Conservation (phyloP, 2,113 vertebrate species). For the Phainopepla nitens region DNA sequence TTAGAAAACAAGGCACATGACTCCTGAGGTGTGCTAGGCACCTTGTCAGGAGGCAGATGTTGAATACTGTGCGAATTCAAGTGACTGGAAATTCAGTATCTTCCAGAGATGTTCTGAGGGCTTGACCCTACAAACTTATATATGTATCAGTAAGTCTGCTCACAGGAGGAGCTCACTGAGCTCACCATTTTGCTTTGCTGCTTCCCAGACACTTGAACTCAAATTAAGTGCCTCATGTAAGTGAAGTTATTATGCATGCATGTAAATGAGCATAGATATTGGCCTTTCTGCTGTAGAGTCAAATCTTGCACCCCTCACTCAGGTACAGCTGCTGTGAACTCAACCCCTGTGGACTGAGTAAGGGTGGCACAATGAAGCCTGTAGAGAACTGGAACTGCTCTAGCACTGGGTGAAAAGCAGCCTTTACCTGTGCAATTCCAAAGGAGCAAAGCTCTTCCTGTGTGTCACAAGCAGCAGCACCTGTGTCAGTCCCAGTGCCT, state of each 20-base stretch:
- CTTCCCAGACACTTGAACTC: conserved; percentile 44
- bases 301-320: conserved; percentile 26
- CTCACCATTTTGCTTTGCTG: not conserved
- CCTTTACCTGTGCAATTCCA: not conserved
- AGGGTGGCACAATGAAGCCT: conserved; percentile 7
- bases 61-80: not conserved
- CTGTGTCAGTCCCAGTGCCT: not conserved
- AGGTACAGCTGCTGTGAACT: conserved; percentile 29
- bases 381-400: conserved; percentile 20
- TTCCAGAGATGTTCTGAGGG: not conserved
- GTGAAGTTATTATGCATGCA: not conserved
- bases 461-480: not conserved
- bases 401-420: not conserved
- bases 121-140: not conserved
- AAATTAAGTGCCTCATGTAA: not conserved
- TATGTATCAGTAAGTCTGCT: not conserved
- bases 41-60: not conserved
- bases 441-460: not conserved
- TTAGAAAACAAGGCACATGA: not conserved
- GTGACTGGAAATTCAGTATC: conserved; percentile 15
- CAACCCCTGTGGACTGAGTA: conserved; percentile 17
- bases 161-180: not conserved
- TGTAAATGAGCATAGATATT: not conserved
- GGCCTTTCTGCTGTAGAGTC: not conserved
- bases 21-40: not conserved